These are phyloP conservation scores for Sorex araneus DNA, from an alignment of 2,113 vertebrate genomes.

Conservation along the genomic window DNA sequence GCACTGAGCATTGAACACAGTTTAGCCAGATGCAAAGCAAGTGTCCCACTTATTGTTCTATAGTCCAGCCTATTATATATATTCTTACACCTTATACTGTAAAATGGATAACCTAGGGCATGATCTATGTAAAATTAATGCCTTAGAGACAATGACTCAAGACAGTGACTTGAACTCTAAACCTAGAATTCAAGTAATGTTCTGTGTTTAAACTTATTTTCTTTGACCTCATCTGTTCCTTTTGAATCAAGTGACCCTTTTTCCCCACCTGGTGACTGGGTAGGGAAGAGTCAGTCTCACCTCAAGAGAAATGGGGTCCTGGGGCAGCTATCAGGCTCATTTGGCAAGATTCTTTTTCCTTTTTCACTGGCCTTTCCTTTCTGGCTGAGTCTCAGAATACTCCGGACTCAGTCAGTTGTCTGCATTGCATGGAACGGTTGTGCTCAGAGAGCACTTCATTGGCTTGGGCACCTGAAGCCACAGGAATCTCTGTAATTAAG, in stretches of 20 bases:
- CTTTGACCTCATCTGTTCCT: slow-evolving; percentile 50
- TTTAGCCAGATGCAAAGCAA: no score
- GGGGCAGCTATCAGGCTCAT: slow-evolving; percentile 48
- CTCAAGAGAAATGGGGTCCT: slow-evolving; percentile 62
- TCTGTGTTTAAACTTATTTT: slow-evolving; percentile 49
- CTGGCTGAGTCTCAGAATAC: not conserved
- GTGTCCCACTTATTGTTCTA: no score
- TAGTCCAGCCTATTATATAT: no score
- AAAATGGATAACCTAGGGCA: not conserved
- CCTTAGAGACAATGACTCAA: slow-evolving; percentile 9
- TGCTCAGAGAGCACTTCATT: not conserved
- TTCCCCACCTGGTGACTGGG: slow-evolving; percentile 1
- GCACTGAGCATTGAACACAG: no score
- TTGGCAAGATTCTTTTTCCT: slow-evolving; percentile 36
- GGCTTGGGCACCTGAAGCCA: not conserved
- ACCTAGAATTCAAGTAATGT: not conserved
- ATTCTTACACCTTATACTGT: not conserved
- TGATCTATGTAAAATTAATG: not conserved
- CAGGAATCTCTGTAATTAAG: not conserved
- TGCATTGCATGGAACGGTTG: no score
- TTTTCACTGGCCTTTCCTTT: slow-evolving; percentile 27
- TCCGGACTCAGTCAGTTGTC: not conserved
- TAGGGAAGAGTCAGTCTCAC: slow-evolving; percentile 58
- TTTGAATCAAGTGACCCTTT: slow-evolving; percentile 37
- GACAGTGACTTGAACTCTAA: no score